Base-by-base conservation (phyloP, 2,888 invertebrate species). In the Tenthredo distinguenda region DNA sequence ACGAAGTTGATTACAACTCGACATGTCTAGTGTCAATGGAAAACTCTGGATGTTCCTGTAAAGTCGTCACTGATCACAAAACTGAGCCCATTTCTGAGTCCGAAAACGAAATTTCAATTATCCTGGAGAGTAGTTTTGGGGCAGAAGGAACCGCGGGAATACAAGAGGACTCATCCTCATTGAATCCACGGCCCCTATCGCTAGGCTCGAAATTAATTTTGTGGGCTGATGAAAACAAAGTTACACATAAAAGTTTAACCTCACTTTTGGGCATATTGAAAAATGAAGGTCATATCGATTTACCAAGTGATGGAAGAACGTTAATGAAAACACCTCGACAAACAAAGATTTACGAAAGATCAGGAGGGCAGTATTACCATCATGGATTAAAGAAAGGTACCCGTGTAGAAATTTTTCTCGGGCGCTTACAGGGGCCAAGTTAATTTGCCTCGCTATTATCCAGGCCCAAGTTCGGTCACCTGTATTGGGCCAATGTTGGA, bases 401-500 rank as follows among this genome's bases (percentile, higher is more conserved):
- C 26, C 26, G 26, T 26, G 26, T 26, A 26, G 26, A 26, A 26
- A 26, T 26, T 26, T 26, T 26, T 26, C 26, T 26, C 26, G 26
- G 26, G 26, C 26, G 26, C 26, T 26, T 26, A 26, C 68, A 68
- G 31, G 68, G 31, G 5, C 68, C 68, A 68, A 68, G 68, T 68
- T 68, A 68, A 21, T 68, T 68, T 68, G 68, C 34, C 68, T 68
- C 68, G 34, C 10, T 72, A 72, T 72, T 72, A 72, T 72, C 37
- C n/a, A 72, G 72, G 72, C 72, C 72, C 72, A 72, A 72, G n/a
- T 72, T n/a, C 34, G 72, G 40, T 72, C 40, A n/a, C 40, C 72
- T 72, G 72, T 72, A 40, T 72, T 72, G 40, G 72, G 72, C 72
- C 37, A 72, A 72, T 72, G 72, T 72, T 5, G 72, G 21, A 72